Evolutionary conservation across 1,140 invertebrate species (phyloP).

Genomic region (Dolichoris vasculosae): DNA sequence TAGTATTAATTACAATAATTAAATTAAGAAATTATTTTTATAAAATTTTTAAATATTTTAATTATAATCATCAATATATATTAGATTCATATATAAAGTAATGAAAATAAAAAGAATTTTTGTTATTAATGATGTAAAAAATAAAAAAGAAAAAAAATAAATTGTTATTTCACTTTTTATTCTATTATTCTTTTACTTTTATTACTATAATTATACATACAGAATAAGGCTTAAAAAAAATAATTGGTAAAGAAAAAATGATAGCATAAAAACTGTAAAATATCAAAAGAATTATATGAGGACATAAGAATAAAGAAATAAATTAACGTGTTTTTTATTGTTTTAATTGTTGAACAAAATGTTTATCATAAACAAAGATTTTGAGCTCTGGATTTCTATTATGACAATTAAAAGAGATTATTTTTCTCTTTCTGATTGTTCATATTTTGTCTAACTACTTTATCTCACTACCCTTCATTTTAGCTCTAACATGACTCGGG

Average conservation of each 20-base stretch:
- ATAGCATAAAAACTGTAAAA: background rate
- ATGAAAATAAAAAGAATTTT: no score
- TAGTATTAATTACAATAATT: no score
- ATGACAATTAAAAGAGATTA: slow-evolving; percentile 26
- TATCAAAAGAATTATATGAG: background rate
- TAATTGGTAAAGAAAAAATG: slow-evolving; percentile 10
- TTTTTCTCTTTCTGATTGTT: background rate
- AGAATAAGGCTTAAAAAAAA: background rate
- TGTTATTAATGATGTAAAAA: no score
- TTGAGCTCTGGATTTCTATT: slow-evolving; percentile 34
- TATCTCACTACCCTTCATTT: slow-evolving; percentile 50
- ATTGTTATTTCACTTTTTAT: background rate
- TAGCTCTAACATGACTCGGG: background rate
- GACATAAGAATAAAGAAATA: slow-evolving; percentile 7
- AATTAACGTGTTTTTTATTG: slow-evolving; percentile 36
- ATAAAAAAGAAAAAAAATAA: no score
- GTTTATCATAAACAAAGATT: slow-evolving; percentile 19
- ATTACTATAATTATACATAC: background rate
- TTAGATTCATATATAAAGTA: no score
- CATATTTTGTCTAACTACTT: background rate
- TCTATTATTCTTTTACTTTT: background rate
- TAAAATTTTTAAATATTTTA: no score
- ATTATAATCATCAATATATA: no score
- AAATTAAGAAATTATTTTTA: no score
- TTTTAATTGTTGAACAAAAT: slow-evolving; percentile 25